A percentile compares a stretch with the other conserved stretches of the same genome.
These are phyloP conservation scores for Epistrophe grossulariae DNA, from an alignment of 2,888 invertebrate genomes.

Conservation along the genomic window DNA sequence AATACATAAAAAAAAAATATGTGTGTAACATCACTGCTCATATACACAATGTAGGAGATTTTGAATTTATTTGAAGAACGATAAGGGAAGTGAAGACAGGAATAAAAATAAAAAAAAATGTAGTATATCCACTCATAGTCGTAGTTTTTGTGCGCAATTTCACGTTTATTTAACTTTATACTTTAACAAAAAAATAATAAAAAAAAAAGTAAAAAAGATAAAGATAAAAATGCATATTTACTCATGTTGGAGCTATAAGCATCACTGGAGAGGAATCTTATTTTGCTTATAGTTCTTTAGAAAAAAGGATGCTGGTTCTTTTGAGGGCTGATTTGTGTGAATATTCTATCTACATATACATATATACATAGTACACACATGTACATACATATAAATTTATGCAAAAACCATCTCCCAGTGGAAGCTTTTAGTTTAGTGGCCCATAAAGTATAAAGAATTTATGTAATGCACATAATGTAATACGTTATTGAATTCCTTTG, in stretches of 20 bases:
- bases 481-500: constrained; percentile 74
- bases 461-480: constrained; percentile 63
- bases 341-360: not conserved
- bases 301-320: constrained; percentile 33
- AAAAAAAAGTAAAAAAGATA: constrained; percentile 16
- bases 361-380: not conserved
- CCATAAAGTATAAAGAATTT: constrained; percentile 58
- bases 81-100: constrained; percentile 63
- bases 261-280: not conserved
- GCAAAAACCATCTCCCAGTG: constrained; percentile 22
- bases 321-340: constrained; percentile 31
- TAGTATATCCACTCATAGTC: constrained; percentile 39
- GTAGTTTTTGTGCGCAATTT: constrained; percentile 55
- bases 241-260: constrained; percentile 11
- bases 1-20: no score
- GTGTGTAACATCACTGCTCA: constrained; percentile 34
- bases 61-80: constrained; percentile 55
- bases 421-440: constrained; percentile 65
- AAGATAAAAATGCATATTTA: constrained; percentile 47
- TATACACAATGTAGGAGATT: constrained; percentile 38
- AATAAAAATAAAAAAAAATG: constrained; percentile 51
- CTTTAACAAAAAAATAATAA: constrained; percentile 31
- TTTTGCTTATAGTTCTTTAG: constrained; percentile 19
- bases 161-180: constrained; percentile 65
- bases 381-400: not conserved